Evolutionary conservation across 2,888 invertebrate species (phyloP).

Genomic region (Ornithoptera priamus): DNA sequence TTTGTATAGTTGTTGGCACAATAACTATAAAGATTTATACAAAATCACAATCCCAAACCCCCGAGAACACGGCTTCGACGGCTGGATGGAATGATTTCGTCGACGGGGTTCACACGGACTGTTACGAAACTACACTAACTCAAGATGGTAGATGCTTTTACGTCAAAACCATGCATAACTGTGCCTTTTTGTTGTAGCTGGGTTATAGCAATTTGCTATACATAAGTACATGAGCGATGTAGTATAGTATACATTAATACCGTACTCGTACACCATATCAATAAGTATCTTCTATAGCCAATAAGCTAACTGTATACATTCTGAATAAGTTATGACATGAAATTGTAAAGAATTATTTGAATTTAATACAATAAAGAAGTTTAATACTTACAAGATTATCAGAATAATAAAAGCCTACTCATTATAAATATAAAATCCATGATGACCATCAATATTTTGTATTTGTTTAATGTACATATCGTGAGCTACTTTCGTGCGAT

Average conservation of each 20-base stretch:
- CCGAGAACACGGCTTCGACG: conserved; percentile 79
- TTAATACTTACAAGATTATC: neutral
- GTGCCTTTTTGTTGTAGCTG: conserved; percentile 54
- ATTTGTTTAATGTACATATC: neutral
- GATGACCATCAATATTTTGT: neutral
- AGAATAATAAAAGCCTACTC: no score
- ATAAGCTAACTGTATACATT: conserved; percentile 27
- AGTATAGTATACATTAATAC: conserved; percentile 28
- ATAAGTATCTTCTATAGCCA: conserved; percentile 28
- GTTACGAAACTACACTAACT: conserved; percentile 57
- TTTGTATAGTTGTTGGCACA: conserved; percentile 77
- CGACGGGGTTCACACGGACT: conserved; percentile 74
- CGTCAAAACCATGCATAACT: conserved; percentile 40
- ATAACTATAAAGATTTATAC: conserved; percentile 69
- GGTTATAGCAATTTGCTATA: conserved; percentile 65
- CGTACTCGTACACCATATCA: conserved; percentile 39
- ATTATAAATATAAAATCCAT: neutral
- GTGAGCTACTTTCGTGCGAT: neutral
- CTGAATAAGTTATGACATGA: conserved; percentile 20
- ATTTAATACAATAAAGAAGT: neutral
- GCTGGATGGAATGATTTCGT: conserved; percentile 80
- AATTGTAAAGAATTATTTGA: conserved; percentile 3
- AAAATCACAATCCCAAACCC: conserved; percentile 77
- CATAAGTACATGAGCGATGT: conserved; percentile 44
- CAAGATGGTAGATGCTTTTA: conserved; percentile 48